Evolutionary conservation across 2,113 vertebrate species (phyloP), one percentile per base, ranked within the genome.

Genomic region (Leptosomus discolor): DNA sequence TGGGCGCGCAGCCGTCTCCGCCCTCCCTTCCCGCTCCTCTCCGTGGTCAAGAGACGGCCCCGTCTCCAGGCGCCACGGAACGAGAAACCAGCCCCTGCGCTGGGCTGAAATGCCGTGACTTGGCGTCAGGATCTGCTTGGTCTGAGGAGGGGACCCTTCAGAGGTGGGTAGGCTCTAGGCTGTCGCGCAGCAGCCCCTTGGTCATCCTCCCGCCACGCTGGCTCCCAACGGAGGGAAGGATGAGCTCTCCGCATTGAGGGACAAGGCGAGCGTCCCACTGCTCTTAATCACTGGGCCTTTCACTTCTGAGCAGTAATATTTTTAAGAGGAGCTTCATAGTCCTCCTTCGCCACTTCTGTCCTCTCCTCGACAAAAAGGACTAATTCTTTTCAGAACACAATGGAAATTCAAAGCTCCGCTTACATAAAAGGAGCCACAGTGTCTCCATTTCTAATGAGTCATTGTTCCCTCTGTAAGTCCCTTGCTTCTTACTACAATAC

Each of bases 361-460:
- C 73, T 80, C 82, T 67, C 57, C 68, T 68, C 30, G 2, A 78
- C 92, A 89, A 69, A 95, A 93, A 95, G 67, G 32, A 58, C 67
- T 94, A 76, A 95, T 96, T 93, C 97, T 95, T 90, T 95, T 92
- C 92, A 53, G 75, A 90, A 70, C 87, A 95, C 93, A 95, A 94
- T 97, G 94, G 82, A 82, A 95, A 95, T 91, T 93, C 90, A 96
- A 88, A 94, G 87, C 65, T 88, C 53, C 36, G 7, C 93, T 97
- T 64, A 82, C 70, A 95, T 95, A 73, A 97, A 96, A 94, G 81
- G 53, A 93, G 85, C 61, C 70, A 20, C 68, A 9, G 65, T 48
- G 92, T 94, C 95, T 96, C 97, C 48, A 48, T 96, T 93, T 93
- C 97, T 97, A 97, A 96, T 93, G 96, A 97, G 94, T 88, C 93